These are phyloP conservation scores for Ceratothoa steindachneri DNA, from an alignment of 2,888 invertebrate species.

Conservation along the genomic window DNA sequence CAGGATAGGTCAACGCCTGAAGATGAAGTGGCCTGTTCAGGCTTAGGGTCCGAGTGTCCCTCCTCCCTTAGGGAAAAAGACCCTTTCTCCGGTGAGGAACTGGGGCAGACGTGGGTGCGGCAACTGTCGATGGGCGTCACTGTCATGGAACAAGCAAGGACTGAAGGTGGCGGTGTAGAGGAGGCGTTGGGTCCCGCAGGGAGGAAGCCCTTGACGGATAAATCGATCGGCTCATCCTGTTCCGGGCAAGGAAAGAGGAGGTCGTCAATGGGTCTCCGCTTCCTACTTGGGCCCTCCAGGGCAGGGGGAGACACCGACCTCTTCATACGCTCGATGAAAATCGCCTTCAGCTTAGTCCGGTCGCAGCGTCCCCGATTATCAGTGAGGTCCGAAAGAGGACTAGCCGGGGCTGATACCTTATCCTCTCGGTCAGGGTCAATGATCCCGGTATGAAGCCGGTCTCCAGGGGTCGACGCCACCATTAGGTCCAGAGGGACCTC, in stretches of 20 bases:
- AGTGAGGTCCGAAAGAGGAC: too few species aligned
- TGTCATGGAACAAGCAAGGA: background rate
- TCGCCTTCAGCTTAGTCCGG: background rate
- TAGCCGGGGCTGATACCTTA: background rate
- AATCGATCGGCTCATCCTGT: background rate
- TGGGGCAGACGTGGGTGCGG: background rate
- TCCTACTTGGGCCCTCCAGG: background rate
- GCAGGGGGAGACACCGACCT: background rate
- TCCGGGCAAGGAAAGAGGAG: background rate
- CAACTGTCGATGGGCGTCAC: background rate
- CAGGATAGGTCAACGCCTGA: background rate
- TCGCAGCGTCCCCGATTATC: background rate
- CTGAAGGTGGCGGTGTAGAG: background rate
- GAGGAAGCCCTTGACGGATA: background rate
- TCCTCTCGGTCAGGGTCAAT: background rate
- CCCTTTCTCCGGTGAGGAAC: background rate
- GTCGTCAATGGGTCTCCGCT: background rate
- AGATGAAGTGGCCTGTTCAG: background rate
- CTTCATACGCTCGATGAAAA: background rate
- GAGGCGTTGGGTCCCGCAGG: background rate
- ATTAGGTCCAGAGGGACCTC: background rate
- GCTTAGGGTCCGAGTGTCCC: background rate
- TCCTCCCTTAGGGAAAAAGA: background rate
- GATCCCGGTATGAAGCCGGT: background rate
- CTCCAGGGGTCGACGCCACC: background rate